Base-by-base conservation (phyloP, 2,888 invertebrate species). In the Eugnorisma glareosa region DNA sequence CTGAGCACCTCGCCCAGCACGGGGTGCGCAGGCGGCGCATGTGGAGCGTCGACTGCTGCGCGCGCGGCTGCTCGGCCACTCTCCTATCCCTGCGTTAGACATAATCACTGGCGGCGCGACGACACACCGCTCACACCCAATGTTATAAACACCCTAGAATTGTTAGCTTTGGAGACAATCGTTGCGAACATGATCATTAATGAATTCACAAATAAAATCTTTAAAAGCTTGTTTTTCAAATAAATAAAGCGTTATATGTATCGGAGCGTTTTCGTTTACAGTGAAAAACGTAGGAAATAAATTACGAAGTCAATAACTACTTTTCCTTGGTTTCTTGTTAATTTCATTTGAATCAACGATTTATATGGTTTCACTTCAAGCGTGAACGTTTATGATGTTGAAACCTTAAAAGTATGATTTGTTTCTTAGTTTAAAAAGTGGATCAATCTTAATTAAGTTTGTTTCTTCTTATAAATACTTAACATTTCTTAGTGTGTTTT, bases 11-110 rank as follows among this genome's bases (percentile, higher is more conserved):
- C 96, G 98, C 98, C 98, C 98, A 98, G 96, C 98, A 97, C 93
- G 98, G 98, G 93, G 98, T 98, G 96, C 98, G 98, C 94, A 98
- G 98, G 92, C 98, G 97, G 95, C 98, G 97, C 96, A 97, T 97
- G 97, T 97, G 98, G 87, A 97, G 97, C 89, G 97, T 97, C 70
- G 94, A 90, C 85, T 94, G 94, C 93, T 95, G 94, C 90, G 93
- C 92, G 6, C 95, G 93, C 86, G 95, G 95, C 93, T 94, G 96
- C 95, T 94, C 96, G 66, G 90, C 93, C 77, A 85, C 93, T 92
- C 96, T 93, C 94, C 96, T 97, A 96, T 96, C 97, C 97, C 97
- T 97, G 97, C 96, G 96, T 95, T 95, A 96, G 93, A 96, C 92
- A 96, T 90, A 90, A 96, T 95, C 94, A 96, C 94, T 95, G 94